These are phyloP conservation scores for Vulpes ferrilata DNA, from an alignment of 2,113 vertebrate genomes.

Conservation along the genomic window DNA sequence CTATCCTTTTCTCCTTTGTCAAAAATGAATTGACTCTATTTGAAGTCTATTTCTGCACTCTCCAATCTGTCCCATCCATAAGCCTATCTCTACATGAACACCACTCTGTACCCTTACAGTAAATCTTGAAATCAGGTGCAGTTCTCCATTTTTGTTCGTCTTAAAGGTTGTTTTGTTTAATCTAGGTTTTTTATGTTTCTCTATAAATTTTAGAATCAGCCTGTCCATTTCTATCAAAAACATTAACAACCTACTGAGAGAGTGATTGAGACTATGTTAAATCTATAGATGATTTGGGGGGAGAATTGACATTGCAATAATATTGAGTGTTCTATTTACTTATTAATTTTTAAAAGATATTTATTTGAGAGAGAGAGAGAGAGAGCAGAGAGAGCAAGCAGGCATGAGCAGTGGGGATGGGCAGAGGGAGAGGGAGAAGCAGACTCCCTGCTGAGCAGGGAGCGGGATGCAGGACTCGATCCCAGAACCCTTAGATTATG, in stretches of 20 bases:
- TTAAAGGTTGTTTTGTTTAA: background rate
- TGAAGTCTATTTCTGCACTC: background rate
- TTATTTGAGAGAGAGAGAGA: too few species aligned
- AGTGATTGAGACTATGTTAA: background rate
- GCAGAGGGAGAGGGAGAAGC: too few species aligned
- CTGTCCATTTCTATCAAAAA: background rate
- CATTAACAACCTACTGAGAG: background rate
- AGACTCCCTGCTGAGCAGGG: too few species aligned
- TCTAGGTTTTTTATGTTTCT: background rate
- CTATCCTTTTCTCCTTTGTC: too few species aligned
- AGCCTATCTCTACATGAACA: background rate
- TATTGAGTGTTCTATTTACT: background rate
- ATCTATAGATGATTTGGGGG: background rate
- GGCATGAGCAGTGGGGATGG: too few species aligned
- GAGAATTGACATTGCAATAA: background rate
- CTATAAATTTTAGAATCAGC: background rate
- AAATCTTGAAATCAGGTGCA: background rate
- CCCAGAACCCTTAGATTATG: too few species aligned
- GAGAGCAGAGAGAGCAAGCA: too few species aligned
- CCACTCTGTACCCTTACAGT: background rate
- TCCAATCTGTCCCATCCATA: background rate
- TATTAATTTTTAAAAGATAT: too few species aligned
- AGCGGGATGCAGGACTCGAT: too few species aligned
- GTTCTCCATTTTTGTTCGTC: background rate
- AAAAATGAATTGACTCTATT: too few species aligned